Evolutionary conservation across 1,140 invertebrate species (phyloP).

Genomic region (Neomicropteryx cornuta): DNA sequence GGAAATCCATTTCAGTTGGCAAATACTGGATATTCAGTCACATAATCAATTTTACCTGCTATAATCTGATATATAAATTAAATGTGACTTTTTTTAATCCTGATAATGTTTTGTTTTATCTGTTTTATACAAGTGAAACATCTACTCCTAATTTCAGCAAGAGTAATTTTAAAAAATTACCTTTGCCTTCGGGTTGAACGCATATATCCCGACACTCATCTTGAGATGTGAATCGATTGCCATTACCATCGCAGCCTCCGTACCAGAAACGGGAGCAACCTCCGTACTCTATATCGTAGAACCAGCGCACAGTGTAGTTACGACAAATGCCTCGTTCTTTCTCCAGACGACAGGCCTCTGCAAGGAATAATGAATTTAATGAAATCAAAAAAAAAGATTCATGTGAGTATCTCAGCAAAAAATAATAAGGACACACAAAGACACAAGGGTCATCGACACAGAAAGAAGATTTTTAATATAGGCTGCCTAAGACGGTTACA

Average conservation of each 20-base stretch:
- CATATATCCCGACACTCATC: slow-evolving; percentile 82
- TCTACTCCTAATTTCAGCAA: slow-evolving; percentile 1
- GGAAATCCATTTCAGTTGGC: too few relatives aligned
- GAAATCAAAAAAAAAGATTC: too few relatives aligned
- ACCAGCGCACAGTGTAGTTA: slow-evolving; percentile 83
- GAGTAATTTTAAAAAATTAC: slow-evolving; percentile 30
- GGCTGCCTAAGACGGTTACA: too few relatives aligned
- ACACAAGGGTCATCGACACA: too few relatives aligned
- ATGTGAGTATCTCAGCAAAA: too few relatives aligned
- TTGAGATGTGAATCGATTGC: slow-evolving; percentile 72
- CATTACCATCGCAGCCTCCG: slow-evolving; percentile 88
- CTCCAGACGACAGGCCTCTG: slow-evolving; percentile 58
- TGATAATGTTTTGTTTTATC: too few relatives aligned
- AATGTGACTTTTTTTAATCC: too few relatives aligned
- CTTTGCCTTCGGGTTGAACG: slow-evolving; percentile 72
- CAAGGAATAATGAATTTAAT: slow-evolving; percentile 16
- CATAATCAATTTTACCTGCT: too few relatives aligned
- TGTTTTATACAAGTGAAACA: too few relatives aligned
- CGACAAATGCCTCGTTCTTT: slow-evolving; percentile 69
- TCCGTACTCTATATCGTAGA: slow-evolving; percentile 78
- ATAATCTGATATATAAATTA: too few relatives aligned
- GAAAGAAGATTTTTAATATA: too few relatives aligned
- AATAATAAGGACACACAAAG: slow-evolving; percentile 4
- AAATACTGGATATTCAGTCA: too few relatives aligned
- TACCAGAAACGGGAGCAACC: slow-evolving; percentile 92